Evolutionary conservation across 2,113 vertebrate species (phyloP).

Genomic region (Alectura lathami): DNA sequence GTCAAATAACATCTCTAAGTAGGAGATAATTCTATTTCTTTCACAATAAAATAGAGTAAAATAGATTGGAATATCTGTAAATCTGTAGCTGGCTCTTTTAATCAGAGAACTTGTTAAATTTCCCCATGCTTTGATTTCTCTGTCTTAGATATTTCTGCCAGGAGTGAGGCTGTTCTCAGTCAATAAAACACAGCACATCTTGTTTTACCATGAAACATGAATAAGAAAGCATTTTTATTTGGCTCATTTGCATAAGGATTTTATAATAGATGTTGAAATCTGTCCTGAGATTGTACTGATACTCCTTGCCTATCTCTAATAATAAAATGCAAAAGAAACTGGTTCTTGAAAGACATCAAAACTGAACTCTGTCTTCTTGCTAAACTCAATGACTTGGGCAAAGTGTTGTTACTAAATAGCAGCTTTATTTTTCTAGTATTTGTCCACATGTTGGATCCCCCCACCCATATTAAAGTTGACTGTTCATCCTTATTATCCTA

Average conservation of each 20-base stretch:
- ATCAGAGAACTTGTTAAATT: conserved; percentile 55
- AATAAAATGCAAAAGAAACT: not conserved
- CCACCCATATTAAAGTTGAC: not conserved
- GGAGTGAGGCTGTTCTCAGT: not conserved
- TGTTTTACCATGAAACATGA: not conserved
- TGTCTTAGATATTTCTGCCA: conserved; percentile 7
- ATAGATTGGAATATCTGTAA: conserved; percentile 41
- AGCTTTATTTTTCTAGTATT: not conserved
- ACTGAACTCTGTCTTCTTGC: not conserved
- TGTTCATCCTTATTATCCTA: not conserved
- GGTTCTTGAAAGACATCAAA: not conserved
- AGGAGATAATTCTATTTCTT: too few relatives aligned
- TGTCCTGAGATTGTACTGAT: not conserved
- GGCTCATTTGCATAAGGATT: not conserved
- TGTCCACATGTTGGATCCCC: not conserved
- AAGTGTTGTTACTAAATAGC: not conserved
- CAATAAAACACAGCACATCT: not conserved
- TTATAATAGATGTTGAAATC: not conserved
- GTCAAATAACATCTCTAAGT: too few relatives aligned
- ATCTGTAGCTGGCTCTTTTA: conserved; percentile 38
- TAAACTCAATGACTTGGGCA: not conserved
- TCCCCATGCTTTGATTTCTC: conserved; percentile 28
- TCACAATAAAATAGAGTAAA: too few relatives aligned
- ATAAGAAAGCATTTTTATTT: not conserved
- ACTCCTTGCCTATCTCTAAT: not conserved